Evolutionary conservation across 2,113 vertebrate species (phyloP).

Genomic region (Brienomyrus brachyistius): DNA sequence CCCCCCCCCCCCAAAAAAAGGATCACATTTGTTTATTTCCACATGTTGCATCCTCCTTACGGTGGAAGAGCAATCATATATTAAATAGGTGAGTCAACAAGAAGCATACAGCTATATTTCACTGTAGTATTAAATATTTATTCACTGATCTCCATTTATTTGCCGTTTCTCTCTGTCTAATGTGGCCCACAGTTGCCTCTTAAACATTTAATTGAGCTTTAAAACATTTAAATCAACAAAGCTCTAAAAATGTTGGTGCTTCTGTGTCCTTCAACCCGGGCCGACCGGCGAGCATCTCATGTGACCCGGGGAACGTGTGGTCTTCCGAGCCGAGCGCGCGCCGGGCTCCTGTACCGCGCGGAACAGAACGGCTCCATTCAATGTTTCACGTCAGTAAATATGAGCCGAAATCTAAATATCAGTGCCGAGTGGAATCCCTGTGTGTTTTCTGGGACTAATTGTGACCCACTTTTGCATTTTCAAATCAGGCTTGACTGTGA

Average conservation of each 20-base stretch:
- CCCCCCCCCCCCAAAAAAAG: background rate
- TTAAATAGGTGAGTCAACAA: background rate
- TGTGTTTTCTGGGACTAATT: background rate
- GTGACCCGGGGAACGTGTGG: background rate
- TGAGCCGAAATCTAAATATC: background rate
- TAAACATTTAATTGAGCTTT: background rate
- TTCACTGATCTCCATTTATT: background rate
- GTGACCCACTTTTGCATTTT: constrained; percentile 3
- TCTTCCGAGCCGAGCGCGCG: background rate
- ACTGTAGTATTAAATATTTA: constrained; percentile 2
- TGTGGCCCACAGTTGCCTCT: background rate
- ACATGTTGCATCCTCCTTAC: background rate
- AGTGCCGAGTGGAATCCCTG: background rate
- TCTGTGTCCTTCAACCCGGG: background rate
- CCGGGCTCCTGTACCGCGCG: background rate
- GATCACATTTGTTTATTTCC: background rate
- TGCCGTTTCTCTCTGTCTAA: background rate
- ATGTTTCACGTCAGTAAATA: background rate
- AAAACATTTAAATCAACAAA: background rate
- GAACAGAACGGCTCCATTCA: background rate
- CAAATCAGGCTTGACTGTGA: background rate
- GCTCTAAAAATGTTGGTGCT: background rate
- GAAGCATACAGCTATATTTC: background rate
- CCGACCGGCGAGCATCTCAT: background rate
- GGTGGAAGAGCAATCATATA: too few species aligned